Evolutionary conservation across 2,797 vertebrate species (phyloP).

Genomic region (Ctenochaetus hawaiiensis): DNA sequence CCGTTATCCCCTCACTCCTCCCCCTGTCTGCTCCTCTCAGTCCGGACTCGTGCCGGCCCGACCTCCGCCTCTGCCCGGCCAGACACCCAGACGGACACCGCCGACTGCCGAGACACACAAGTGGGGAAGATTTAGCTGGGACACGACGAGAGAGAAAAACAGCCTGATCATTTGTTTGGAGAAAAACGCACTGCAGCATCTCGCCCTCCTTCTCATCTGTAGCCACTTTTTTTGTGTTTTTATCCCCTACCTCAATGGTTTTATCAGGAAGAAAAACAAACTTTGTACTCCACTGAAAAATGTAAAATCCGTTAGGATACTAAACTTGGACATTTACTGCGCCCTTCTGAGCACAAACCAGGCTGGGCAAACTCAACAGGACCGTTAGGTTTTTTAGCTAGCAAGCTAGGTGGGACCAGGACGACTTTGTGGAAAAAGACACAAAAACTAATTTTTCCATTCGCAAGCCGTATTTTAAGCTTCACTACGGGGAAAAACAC

Average conservation of each 20-base stretch:
- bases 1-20: slow-evolving; percentile 71
- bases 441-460: neutral
- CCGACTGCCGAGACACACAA: slow-evolving; percentile 26
- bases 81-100: slow-evolving; percentile 50
- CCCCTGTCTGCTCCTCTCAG: slow-evolving; percentile 52
- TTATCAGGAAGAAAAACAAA: slow-evolving; percentile 14
- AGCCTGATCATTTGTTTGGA: neutral
- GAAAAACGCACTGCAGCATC: slow-evolving; percentile 56
- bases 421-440: slow-evolving; percentile 12
- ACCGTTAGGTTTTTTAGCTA: slow-evolving; percentile 65
- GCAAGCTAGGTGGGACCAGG: slow-evolving; percentile 29
- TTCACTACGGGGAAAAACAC: slow-evolving; percentile 24
- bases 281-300: slow-evolving; percentile 59
- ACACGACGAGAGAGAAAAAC: slow-evolving; percentile 19
- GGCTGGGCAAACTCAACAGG: slow-evolving; percentile 42
- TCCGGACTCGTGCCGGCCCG: slow-evolving; percentile 60
- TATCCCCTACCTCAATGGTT: neutral
- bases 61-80: slow-evolving; percentile 70
- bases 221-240: slow-evolving; percentile 11
- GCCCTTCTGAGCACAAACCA: slow-evolving; percentile 32
- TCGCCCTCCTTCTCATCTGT: slow-evolving; percentile 1
- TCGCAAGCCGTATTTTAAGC: neutral
- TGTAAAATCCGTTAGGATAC: slow-evolving; percentile 64
- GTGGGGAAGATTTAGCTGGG: slow-evolving; percentile 2
- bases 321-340: slow-evolving; percentile 58